Percentiles rank a stretch among this genome's conserved stretches.
These are phyloP conservation scores for Crypturellus undulatus DNA, from an alignment of 2,113 vertebrate species.

Conservation along the genomic window DNA sequence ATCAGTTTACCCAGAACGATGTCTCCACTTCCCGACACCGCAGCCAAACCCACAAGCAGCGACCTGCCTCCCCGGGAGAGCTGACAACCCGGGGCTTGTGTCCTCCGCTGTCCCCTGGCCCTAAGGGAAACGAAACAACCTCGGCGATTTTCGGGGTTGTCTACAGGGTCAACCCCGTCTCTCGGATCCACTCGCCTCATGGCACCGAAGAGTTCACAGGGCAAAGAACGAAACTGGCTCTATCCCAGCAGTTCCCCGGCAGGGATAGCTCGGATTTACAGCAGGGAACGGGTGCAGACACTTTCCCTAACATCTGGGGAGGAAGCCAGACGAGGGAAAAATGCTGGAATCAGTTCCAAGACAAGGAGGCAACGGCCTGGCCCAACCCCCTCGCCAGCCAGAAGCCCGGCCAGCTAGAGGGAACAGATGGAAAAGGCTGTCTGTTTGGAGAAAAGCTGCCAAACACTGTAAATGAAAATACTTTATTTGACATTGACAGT, in stretches of 20 bases:
- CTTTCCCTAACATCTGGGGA: not conserved
- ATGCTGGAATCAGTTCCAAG: not conserved
- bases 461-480: slow-evolving; percentile 71
- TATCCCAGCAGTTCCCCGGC: not conserved
- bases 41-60: slow-evolving; percentile 9
- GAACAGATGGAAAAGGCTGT: not conserved
- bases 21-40: not conserved
- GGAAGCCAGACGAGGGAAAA: not conserved
- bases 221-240: not conserved
- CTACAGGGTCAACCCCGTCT: not conserved
- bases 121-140: not conserved
- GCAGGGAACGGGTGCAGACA: no score
- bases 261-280: not conserved
- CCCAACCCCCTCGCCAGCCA: not conserved
- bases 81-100: not conserved
- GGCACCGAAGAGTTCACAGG: rapidly evolving
- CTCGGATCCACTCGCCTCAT: not conserved
- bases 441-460: slow-evolving; percentile 14
- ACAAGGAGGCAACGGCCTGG: not conserved
- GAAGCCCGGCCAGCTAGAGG: not conserved
- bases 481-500: slow-evolving; percentile 65
- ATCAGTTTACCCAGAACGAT: slow-evolving; percentile 1
- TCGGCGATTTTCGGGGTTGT: not conserved
- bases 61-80: not conserved
- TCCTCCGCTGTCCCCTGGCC: not conserved